Evolutionary conservation across 2,113 vertebrate genomes (phyloP).

Genomic region (Brachirus orientalis): DNA sequence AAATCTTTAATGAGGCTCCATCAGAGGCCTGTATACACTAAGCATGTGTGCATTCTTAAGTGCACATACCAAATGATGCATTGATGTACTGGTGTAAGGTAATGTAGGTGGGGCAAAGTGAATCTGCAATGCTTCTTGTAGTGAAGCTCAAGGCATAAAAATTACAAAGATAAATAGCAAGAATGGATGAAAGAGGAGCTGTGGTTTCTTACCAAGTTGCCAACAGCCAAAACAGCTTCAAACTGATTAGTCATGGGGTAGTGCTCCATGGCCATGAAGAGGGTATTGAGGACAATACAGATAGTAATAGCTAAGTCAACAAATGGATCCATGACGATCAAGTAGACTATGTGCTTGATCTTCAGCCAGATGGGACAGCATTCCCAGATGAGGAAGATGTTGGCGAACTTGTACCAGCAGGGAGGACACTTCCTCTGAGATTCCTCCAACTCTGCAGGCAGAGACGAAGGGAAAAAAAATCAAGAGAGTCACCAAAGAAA

Average conservation of each 20-base stretch:
- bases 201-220: constrained; percentile 91
- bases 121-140: constrained; percentile 44
- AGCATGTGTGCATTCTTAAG: constrained; percentile 56
- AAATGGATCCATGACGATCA: constrained; percentile 98
- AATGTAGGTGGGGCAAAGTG: constrained; percentile 37
- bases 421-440: constrained; percentile 97
- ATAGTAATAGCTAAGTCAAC: constrained; percentile 98
- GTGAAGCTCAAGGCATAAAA: constrained; percentile 9
- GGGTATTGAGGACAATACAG: constrained; percentile 96
- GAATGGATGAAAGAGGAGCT: not conserved
- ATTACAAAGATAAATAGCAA: constrained; percentile 10
- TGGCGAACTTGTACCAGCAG: constrained; percentile 98
- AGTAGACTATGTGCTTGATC: constrained; percentile 92
- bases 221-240: constrained; percentile 85
- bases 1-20: constrained; percentile 75
- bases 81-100: constrained; percentile 50
- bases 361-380: constrained; percentile 94
- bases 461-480: constrained; percentile 1
- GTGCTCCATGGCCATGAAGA: constrained; percentile 99
- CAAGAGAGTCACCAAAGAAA: not conserved
- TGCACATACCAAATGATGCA: constrained; percentile 57
- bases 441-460: constrained; percentile 90
- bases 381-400: constrained; percentile 96
- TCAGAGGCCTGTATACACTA: constrained; percentile 51
- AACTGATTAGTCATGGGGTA: constrained; percentile 93